These are phyloP conservation scores for Drosophila anomalata DNA, from an alignment of 2,888 invertebrate species.

Conservation along the genomic window DNA sequence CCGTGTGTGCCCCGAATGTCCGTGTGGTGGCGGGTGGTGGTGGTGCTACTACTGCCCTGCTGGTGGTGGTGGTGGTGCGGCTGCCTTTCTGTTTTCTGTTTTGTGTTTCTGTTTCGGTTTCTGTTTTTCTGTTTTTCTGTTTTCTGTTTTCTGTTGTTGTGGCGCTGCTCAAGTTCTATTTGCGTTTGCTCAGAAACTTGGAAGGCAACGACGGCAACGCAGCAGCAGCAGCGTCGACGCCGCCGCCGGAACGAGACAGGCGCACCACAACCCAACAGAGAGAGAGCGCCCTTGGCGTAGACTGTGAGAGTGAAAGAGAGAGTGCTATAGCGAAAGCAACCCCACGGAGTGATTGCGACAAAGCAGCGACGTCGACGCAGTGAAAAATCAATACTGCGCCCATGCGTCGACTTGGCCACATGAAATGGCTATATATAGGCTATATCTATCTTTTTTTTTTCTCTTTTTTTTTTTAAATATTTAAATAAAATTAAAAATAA, in stretches of 20 bases:
- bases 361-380: conserved; percentile 68
- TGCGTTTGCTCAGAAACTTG: conserved; percentile 69
- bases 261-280: not conserved
- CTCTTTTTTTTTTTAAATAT: not conserved
- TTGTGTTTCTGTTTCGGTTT: not conserved
- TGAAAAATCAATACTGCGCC: conserved; percentile 81
- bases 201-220: conserved; percentile 37
- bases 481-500: not conserved
- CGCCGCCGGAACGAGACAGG: conserved; percentile 19
- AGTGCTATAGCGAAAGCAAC: conserved; percentile 67
- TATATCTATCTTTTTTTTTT: conserved; percentile 6
- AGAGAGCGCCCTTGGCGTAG: not conserved
- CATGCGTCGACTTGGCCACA: conserved; percentile 70
- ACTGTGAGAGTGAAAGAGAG: conserved; percentile 27
- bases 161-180: conserved; percentile 67
- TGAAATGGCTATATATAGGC: conserved; percentile 44
- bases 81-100: conserved; percentile 5
- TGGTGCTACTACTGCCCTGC: not conserved
- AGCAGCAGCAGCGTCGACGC: conserved; percentile 10
- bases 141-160: conserved; percentile 24
- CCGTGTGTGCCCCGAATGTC: not conserved
- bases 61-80: not conserved
- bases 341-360: conserved; percentile 77
- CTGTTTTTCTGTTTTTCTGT: conserved; percentile 6
- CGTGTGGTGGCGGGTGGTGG: not conserved